Evolutionary conservation across 2,888 invertebrate species (phyloP).

Genomic region (Zhuqinia jingwanae): DNA sequence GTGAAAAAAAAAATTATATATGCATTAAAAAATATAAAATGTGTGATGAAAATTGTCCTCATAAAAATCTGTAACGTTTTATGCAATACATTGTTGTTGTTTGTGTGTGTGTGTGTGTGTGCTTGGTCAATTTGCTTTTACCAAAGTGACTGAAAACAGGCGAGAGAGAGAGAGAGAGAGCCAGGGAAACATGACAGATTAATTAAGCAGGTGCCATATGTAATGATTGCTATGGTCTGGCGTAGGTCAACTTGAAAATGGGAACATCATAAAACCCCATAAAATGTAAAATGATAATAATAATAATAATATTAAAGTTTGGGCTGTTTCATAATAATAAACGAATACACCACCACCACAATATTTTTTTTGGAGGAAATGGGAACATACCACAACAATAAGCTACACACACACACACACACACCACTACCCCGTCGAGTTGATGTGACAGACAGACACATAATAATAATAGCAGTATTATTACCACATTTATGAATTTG

Average conservation of each 20-base stretch:
- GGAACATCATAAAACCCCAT: too few relatives aligned
- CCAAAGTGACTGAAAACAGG: background rate
- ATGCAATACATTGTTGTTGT: too few relatives aligned
- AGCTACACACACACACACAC: too few relatives aligned
- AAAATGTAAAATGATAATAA: conserved; percentile 15
- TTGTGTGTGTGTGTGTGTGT: background rate
- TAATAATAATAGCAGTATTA: conserved; percentile 44
- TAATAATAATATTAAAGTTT: background rate
- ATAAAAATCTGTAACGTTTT: background rate
- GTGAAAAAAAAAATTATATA: conserved; percentile 33
- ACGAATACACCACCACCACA: too few relatives aligned
- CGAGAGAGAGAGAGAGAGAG: too few relatives aligned
- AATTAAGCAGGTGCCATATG: conserved; percentile 59
- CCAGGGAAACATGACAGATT: conserved; percentile 54
- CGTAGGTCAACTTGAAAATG: conserved; percentile 49
- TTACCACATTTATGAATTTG: conserved; percentile 53
- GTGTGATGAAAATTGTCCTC: conserved; percentile 42
- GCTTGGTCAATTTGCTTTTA: background rate
- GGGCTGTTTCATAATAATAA: too few relatives aligned
- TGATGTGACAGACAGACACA: conserved; percentile 57
- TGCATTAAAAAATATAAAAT: conserved; percentile 32
- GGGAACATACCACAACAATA: background rate
- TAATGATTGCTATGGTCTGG: conserved; percentile 5
- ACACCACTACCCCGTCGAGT: conserved; percentile 31
- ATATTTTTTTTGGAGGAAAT: background rate